Base-by-base conservation (phyloP, 2,888 invertebrate genomes). In the Dryomyza anilis region DNA sequence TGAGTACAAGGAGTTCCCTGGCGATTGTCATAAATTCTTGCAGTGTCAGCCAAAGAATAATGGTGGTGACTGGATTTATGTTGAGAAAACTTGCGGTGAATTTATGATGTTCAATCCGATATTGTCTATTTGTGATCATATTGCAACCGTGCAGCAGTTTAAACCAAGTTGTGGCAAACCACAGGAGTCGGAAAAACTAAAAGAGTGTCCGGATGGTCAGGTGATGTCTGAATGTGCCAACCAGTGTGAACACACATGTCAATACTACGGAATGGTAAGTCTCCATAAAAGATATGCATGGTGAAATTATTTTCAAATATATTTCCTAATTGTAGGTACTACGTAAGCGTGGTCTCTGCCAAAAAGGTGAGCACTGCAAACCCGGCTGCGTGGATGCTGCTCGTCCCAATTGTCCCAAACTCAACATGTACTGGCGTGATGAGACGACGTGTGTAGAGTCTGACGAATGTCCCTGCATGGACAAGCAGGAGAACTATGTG, bases 391-490 rank as follows among this genome's bases (percentile, higher is more conserved):
- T 82, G 1, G 74, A 77, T 81, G 85, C 72, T 73, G 78, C 48
- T 66, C 78, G 71, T 50, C 79, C 56, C 4, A 77, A 81, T 6
- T 94, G 94, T 73, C 86, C 85, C 0, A 72, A 78, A 2, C 25
- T 73, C 1, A 87, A 88, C 1, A 86, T 85, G 69, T 85, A 86
- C 58, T 93, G 93, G 91, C 86, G 91, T 2, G 92, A 94, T 77
- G 85, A 86, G 69, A 79, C 84, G 27, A 90, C 89, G 0, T 96
- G 95, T 74, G 92, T 94, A 1, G 84, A 87, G 0, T 78, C 86
- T 14, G 86, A 87, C 43, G 90, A 93, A 75, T 96, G 95, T 75
- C 88, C 91, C 12, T 96, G 95, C 77, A 85, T 86, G 64, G 87
- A 89, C 45, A 85, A 86, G 14, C 81, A 87, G 16, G 91, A 91